Conservation (phyloP, 2,113 vertebrate species). For the Empidonax alnorum region DNA sequence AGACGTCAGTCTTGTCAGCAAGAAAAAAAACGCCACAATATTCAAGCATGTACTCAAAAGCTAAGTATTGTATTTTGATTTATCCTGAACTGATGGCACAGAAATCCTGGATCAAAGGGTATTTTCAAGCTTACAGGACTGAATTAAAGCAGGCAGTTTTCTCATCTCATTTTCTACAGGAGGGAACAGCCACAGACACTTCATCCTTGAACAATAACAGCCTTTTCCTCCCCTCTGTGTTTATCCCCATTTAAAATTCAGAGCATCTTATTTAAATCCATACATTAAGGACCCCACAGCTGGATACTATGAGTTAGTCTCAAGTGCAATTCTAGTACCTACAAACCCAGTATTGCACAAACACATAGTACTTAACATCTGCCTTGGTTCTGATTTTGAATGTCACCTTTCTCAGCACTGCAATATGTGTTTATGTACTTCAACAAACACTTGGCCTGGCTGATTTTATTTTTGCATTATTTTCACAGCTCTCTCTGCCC, state of each 20-base stretch:
- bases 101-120: background rate
- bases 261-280: background rate
- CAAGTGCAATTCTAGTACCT: background rate
- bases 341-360: background rate
- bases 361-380: fast-evolving
- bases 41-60: background rate
- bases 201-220: background rate
- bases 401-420: background rate
- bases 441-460: background rate
- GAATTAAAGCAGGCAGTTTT: background rate
- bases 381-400: background rate
- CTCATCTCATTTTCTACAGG: background rate
- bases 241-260: background rate
- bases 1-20: background rate
- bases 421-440: background rate
- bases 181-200: background rate
- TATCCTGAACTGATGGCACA: background rate
- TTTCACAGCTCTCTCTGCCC: background rate
- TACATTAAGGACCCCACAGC: background rate
- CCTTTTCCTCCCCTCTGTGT: background rate
- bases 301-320: background rate
- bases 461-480: background rate
- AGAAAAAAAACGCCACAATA: background rate
- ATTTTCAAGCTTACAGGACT: background rate
- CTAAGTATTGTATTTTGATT: background rate